Base-by-base conservation (phyloP, 2,797 vertebrate species). In the Streptopelia turtur region DNA sequence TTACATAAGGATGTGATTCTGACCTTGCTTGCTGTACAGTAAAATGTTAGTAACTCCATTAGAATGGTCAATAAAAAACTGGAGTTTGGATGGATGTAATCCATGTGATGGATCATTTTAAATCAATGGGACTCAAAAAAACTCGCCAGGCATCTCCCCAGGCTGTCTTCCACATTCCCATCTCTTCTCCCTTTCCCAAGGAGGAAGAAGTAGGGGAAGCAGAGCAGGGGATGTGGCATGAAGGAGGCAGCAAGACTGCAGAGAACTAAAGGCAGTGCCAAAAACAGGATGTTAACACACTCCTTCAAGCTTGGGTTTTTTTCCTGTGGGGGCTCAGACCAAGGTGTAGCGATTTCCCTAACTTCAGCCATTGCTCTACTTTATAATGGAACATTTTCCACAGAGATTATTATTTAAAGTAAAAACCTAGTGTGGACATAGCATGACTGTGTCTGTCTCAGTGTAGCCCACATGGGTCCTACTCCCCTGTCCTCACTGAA, bases 391-490 rank as follows among this genome's bases (percentile, higher is more conserved):
- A 33, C 41, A 2, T 6, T 70, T 94, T 83, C 50, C 56, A 57
- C 1, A 1, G 59, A 56, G 12, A 56, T 10, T 27, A 28, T 18
- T 30, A 41, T 31, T 63, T 87, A 28, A 59, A 86, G 61, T 60
- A 33, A 78, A 84, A 89, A 30, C 2, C 24, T 9, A 12, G 20
- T 2, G 3, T 28, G 39, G 55, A 45, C 21, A 47, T 4, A 80
- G 60, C 49, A 53, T 3, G 5, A 49, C 45, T 1, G 0, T 13
- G 8, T 75, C 33, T 20, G 5, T 25, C 39, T 66, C 59, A 25
- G 13, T 12, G 4, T 37, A 64, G 52, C 12, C 25, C 20, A 17
- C 0, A 0, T 0, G 0, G 11, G 11, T 47, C 37, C 35, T 64
- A 66, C 56, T 63, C 14, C 30, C 37, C 45, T 47, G 15, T 60